Evolutionary conservation across 1,140 invertebrate genomes (phyloP), one percentile per base, ranked within the genome.

Genomic region (Saccostrea glomerata): DNA sequence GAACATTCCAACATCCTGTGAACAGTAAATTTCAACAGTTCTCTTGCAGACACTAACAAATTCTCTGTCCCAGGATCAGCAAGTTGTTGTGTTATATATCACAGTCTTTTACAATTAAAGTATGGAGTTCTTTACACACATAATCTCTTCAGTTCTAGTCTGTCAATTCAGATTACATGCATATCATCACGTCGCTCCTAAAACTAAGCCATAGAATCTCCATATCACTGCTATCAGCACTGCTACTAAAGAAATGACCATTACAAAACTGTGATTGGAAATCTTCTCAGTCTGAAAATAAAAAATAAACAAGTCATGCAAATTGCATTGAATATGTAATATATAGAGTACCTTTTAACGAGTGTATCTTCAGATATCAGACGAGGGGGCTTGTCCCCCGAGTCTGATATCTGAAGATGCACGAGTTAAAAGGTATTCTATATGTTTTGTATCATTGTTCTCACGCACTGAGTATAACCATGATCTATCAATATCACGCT

Each of bases 191-290:
- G 70, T 77, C 3, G 70, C 30, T 30, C 70, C 70, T 13, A 77
- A 25, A 58, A 90, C 82, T 20, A 90, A 40, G 47, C 86, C 84
- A 55, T 90, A 90, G 11, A 87, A 60, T 40, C 89, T 70, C 86
- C 86, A 90, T 13, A 83, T 36, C 20, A 90, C 70, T n/a, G 89
- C 89, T 85, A 86, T 70, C 25, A 85, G 20, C 86, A 77, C 70
- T 30, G 70, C 70, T 30, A 77, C 9, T 25, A 77, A 77, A 5
- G 70, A 77, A 15, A 77, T 36, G 23, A 12, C 70, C 70, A 77
- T 77, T 2, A 77, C 23, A 17, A 77, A 36, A 30, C 25, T 36
- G 23, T 77, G 70, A 25, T 77, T 77, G 23, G 70, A 77, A 30
- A 30, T 77, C 11, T 77, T 77, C 30, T 77, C 70, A 77, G 15